phyloP scores from a whole-genome alignment of 2,113 vertebrate species.

The Odocoileus virginianus region DNA sequence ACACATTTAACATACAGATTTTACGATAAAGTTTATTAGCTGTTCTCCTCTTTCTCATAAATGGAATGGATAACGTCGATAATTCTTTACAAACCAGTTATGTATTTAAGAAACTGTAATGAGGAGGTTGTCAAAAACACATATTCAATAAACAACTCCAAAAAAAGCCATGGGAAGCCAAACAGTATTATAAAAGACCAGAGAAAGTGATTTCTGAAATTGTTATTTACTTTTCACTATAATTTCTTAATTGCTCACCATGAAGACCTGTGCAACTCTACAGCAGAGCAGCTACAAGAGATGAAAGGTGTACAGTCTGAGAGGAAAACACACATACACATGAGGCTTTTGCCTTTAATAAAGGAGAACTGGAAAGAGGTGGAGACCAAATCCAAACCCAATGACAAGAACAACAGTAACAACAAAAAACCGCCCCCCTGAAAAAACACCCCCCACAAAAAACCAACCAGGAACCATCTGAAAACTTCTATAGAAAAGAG shows the following conservation, averaged over 20 bases:
- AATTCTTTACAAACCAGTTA: conserved; percentile 85
- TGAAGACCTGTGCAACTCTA: conserved; percentile 64
- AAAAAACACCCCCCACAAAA: neutral
- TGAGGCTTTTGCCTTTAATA: conserved; percentile 69
- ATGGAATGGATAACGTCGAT: conserved; percentile 87
- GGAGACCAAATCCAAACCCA: conserved; percentile 23
- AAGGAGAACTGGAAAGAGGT: conserved; percentile 74
- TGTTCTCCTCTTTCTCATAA: conserved; percentile 90
- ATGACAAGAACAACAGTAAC: conserved; percentile 54
- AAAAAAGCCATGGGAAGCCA: conserved; percentile 78
- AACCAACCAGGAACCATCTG: conserved; percentile 59
- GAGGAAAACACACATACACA: conserved; percentile 69
- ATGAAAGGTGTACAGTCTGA: conserved; percentile 67
- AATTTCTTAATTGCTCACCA: conserved; percentile 56
- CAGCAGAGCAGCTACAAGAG: conserved; percentile 53
- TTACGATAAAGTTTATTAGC: conserved; percentile 90
- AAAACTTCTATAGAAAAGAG: conserved; percentile 80
- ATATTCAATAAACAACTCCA: conserved; percentile 77
- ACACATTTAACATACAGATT: conserved; percentile 78
- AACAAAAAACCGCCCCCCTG: neutral
- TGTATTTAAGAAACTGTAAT: conserved; percentile 78
- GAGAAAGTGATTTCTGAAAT: conserved; percentile 67
- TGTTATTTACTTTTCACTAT: conserved; percentile 61
- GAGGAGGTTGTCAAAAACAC: conserved; percentile 75
- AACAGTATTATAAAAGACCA: conserved; percentile 67